These are phyloP conservation scores for Trissolcus brochymenae DNA, from an alignment of 2,888 invertebrate genomes.

Conservation along the genomic window DNA sequence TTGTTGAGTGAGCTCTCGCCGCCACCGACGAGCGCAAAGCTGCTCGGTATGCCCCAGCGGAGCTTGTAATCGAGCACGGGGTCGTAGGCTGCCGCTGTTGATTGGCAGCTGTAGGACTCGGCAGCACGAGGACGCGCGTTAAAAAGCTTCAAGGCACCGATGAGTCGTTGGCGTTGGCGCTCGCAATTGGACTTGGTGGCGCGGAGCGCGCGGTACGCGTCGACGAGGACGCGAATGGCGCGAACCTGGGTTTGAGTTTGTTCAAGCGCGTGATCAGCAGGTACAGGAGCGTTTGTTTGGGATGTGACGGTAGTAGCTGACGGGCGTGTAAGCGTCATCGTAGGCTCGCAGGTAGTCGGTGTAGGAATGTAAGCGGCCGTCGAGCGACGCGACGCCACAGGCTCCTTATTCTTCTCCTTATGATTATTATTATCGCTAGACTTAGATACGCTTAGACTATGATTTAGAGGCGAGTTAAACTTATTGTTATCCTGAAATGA, in stretches of 20 bases:
- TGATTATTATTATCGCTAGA: conserved; percentile 71
- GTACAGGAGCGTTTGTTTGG: conserved; percentile 73
- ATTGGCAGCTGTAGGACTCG: conserved; percentile 20
- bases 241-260: conserved; percentile 42
- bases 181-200: conserved; percentile 59
- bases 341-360: conserved; percentile 76
- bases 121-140: conserved; percentile 32
- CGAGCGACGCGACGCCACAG: conserved; percentile 65
- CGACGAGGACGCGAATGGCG: conserved; percentile 63
- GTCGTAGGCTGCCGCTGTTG: conserved; percentile 42
- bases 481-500: conserved; percentile 77
- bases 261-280: conserved; percentile 68
- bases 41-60: conserved; percentile 81
- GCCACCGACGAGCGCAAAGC: conserved; percentile 84
- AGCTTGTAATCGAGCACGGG: conserved; percentile 67
- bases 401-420: conserved; percentile 75
- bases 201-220: conserved; percentile 62
- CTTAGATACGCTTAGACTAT: conserved; percentile 71
- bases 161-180: conserved; percentile 64
- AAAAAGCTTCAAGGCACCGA: conserved; percentile 65
- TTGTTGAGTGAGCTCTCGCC: conserved; percentile 89
- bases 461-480: conserved; percentile 72
- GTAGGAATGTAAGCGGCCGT: conserved; percentile 75
- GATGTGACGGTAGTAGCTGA: conserved; percentile 73
- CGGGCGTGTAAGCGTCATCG: conserved; percentile 76